phyloP scores from a whole-genome alignment of 2,113 vertebrate genomes.

The Phylloscopus trochiloides region DNA sequence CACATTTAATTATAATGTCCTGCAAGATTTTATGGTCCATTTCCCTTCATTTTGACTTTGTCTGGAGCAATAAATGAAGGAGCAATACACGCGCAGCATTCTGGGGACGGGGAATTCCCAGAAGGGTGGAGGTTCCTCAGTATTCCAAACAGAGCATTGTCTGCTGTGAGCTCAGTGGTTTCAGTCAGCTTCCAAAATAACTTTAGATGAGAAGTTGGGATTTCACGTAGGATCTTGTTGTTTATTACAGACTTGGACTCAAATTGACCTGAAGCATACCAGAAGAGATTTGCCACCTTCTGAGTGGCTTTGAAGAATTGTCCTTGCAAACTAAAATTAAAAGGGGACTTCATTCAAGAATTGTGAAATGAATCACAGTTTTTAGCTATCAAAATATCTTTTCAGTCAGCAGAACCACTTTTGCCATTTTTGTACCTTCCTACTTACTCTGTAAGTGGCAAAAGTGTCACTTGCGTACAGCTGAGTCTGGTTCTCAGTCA shows the following conservation, averaged over 20 bases:
- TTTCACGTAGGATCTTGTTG: not conserved
- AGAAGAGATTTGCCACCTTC: not conserved
- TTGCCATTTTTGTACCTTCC: not conserved
- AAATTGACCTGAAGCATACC: not conserved
- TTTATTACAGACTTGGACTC: not conserved
- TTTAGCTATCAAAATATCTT: not conserved
- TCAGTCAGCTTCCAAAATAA: not conserved
- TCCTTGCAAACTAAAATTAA: not conserved
- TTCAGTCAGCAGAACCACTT: not conserved
- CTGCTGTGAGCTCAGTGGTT: not conserved
- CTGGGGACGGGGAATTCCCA: not conserved
- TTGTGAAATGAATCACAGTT: not conserved
- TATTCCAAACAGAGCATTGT: not conserved
- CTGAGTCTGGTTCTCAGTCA: not conserved
- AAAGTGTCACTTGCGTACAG: not conserved
- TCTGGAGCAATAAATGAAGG: not conserved
- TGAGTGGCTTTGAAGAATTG: not conserved
- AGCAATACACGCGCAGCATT: fast-evolving
- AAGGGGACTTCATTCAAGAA: not conserved
- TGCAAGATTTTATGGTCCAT: not conserved
- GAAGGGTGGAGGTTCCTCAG: not conserved
- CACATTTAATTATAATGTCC: not conserved
- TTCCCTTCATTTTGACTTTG: not conserved
- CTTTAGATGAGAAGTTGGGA: not conserved
- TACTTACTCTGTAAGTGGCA: not conserved